phyloP scores from a whole-genome alignment of 2,797 vertebrate genomes.

The Limnodromus scolopaceus region DNA sequence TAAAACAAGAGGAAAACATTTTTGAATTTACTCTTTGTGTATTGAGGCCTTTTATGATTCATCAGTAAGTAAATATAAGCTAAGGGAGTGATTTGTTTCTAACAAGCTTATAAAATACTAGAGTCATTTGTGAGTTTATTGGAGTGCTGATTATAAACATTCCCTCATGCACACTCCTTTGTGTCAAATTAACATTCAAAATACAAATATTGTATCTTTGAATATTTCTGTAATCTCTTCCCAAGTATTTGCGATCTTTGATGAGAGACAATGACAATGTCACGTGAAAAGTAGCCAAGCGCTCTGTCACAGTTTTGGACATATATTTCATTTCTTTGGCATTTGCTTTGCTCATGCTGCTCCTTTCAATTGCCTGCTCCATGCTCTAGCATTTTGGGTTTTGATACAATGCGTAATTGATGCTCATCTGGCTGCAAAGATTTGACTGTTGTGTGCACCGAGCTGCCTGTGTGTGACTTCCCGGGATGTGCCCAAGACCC shows the following conservation, averaged over 20 bases:
- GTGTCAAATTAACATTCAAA: conserved; percentile 95
- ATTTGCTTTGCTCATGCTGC: conserved; percentile 28
- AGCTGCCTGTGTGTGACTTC: accelerated
- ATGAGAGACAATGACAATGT: not conserved
- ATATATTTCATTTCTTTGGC: conserved; percentile 30
- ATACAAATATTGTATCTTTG: conserved; percentile 88
- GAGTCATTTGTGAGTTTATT: conserved; percentile 89
- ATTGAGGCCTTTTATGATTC: conserved; percentile 84
- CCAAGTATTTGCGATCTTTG: conserved; percentile 32
- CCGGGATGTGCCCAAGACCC: accelerated
- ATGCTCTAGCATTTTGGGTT: not conserved
- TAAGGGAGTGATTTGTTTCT: conserved; percentile 87
- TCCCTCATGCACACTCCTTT: conserved; percentile 91
- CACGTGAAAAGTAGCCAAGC: not conserved
- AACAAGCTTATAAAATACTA: conserved; percentile 90
- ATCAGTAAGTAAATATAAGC: conserved; percentile 87
- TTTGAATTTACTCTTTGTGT: conserved; percentile 78
- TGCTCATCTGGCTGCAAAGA: conserved; percentile 37
- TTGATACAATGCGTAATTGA: conserved; percentile 54
- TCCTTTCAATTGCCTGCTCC: not conserved
- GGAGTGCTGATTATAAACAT: conserved; percentile 91
- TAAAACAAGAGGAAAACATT: conserved; percentile 65
- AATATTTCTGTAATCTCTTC: conserved; percentile 73
- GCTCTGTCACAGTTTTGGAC: not conserved
- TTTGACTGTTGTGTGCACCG: not conserved